phyloP scores from a whole-genome alignment of 2,888 invertebrate species.

The Drosophila cracens region DNA sequence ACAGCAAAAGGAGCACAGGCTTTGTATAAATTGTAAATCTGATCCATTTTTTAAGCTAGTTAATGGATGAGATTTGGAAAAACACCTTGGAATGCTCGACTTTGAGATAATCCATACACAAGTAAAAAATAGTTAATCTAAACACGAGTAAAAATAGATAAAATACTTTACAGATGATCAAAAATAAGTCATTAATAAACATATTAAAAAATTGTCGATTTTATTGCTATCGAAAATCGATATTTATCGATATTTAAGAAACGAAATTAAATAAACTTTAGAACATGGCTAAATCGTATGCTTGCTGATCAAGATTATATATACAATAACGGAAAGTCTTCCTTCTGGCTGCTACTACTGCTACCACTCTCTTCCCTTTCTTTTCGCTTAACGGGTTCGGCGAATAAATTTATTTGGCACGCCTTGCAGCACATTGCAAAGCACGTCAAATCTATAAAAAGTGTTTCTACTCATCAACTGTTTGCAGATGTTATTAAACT shows the following conservation, averaged over 20 bases:
- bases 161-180: not conserved
- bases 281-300: not conserved
- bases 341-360: not conserved
- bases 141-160: rapidly evolving
- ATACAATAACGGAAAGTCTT: not conserved
- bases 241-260: rapidly evolving
- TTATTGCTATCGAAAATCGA: not conserved
- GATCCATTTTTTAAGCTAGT: not conserved
- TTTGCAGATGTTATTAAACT: too few relatives aligned
- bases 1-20: not conserved
- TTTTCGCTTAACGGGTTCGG: not conserved
- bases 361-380: not conserved
- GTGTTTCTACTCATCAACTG: not conserved
- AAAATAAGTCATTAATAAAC: not conserved
- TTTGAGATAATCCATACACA: not conserved
- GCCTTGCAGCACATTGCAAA: not conserved
- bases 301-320: not conserved
- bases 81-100: not conserved
- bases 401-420: not conserved
- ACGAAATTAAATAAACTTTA: not conserved
- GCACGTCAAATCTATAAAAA: not conserved
- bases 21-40: not conserved
- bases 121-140: not conserved
- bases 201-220: not conserved
- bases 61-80: not conserved